Evolutionary conservation across 2,113 vertebrate genomes (phyloP).

Genomic region (Hippopotamus amphibius): DNA sequence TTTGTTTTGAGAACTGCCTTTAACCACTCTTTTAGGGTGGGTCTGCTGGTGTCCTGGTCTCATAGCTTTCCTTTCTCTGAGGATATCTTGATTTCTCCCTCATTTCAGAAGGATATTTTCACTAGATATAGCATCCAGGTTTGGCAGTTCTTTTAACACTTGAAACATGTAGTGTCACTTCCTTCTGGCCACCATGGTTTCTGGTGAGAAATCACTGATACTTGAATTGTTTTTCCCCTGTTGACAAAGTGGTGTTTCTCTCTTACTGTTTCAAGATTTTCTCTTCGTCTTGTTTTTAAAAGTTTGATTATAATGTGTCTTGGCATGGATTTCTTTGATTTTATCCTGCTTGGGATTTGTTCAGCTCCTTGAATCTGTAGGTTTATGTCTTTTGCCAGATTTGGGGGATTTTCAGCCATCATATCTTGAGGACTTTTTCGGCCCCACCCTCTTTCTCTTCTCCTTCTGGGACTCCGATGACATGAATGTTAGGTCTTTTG

Average conservation of each 20-base stretch:
- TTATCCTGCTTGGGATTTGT: not conserved
- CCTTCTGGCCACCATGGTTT: conserved; percentile 21
- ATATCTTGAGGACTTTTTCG: conserved; percentile 7
- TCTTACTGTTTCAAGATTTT: conserved; percentile 27
- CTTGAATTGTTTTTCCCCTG: not conserved
- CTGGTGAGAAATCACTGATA: conserved; percentile 41
- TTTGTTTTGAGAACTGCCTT: conserved; percentile 43
- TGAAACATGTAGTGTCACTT: conserved; percentile 25
- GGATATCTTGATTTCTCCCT: not conserved
- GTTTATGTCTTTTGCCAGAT: conserved; percentile 49
- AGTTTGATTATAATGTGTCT: conserved; percentile 30
- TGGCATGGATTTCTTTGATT: conserved; percentile 5
- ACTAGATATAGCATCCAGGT: not conserved
- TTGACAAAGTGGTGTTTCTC: conserved; percentile 8
- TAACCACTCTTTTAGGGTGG: conserved; percentile 29
- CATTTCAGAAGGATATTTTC: conserved; percentile 49
- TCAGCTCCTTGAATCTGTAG: conserved; percentile 23
- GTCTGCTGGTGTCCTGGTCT: conserved; percentile 5
- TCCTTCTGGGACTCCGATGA: not conserved
- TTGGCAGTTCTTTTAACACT: not conserved
- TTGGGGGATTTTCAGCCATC: not conserved
- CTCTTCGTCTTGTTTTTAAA: conserved; percentile 34
- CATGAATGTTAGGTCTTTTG: not conserved
- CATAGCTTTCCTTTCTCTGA: conserved; percentile 37
- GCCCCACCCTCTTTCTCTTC: not conserved